A percentile compares a stretch with the other conserved stretches of the same genome.
These are phyloP conservation scores for Apocheima hispidaria DNA, from an alignment of 2,888 invertebrate species.

Conservation along the genomic window DNA sequence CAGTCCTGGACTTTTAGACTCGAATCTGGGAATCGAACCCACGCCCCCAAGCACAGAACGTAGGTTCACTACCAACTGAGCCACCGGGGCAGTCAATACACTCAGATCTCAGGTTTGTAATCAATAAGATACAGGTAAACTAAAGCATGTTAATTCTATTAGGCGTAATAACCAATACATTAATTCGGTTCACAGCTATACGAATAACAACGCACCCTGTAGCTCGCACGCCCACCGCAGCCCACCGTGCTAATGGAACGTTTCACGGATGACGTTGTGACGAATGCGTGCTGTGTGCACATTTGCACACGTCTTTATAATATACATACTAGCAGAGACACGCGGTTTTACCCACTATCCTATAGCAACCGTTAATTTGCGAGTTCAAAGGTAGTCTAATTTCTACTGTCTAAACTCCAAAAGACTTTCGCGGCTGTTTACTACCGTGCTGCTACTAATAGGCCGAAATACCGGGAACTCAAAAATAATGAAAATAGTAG, in stretches of 20 bases:
- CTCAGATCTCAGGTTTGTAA: background rate
- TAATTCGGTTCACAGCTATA: conserved; percentile 54
- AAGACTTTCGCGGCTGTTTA: too few species aligned
- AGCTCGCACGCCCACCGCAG: conserved; percentile 61
- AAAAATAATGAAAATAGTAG: too few species aligned
- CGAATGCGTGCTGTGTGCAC: conserved; percentile 62
- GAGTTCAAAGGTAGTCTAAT: too few species aligned
- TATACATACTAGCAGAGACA: background rate
- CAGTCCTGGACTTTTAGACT: too few species aligned
- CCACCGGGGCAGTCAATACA: too few species aligned
- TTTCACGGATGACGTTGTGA: conserved; percentile 74
- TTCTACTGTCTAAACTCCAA: too few species aligned
- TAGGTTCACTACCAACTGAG: too few species aligned
- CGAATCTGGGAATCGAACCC: too few species aligned
- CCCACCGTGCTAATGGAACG: conserved; percentile 66
- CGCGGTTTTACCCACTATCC: background rate
- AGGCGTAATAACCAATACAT: conserved; percentile 57
- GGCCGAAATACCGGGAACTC: too few species aligned
- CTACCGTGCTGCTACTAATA: too few species aligned
- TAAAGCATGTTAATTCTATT: conserved; percentile 43
- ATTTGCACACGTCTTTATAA: conserved; percentile 30
- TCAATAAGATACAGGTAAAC: conserved; percentile 20
- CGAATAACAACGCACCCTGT: conserved; percentile 66
- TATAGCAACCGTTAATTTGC: too few species aligned
- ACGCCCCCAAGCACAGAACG: too few species aligned